These are phyloP conservation scores for Crambe crambe DNA, from an alignment of 37 sponge, comb jelly and placozoan species.

Conservation along the genomic window DNA sequence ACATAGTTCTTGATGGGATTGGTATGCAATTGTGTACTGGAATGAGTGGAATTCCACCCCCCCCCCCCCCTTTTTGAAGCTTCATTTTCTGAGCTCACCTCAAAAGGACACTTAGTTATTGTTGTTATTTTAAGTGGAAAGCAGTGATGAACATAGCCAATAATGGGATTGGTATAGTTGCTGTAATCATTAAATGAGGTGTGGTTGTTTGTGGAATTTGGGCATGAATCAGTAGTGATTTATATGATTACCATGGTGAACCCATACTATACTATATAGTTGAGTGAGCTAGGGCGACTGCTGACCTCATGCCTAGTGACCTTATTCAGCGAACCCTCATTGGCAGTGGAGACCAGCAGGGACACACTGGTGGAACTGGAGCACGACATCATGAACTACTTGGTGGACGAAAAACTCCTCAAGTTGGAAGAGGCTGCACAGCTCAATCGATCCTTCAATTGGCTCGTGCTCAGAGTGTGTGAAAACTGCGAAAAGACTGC, in stretches of 20 bases:
- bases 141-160: not conserved
- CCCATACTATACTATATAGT: slow-evolving; percentile 13
- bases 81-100: not conserved
- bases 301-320: slow-evolving; percentile 41
- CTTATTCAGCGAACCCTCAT: slow-evolving; percentile 32
- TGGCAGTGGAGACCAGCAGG: slow-evolving; percentile 42
- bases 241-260: not conserved
- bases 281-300: slow-evolving; percentile 27
- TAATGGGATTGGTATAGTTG: no score
- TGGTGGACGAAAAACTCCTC: slow-evolving; percentile 67
- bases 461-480: slow-evolving; percentile 61
- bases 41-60: no score
- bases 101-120: no score
- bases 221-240: no score
- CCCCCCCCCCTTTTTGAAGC: slow-evolving; percentile 1
- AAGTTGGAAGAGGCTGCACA: slow-evolving; percentile 71
- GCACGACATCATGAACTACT: slow-evolving; percentile 58
- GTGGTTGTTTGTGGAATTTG: no score
- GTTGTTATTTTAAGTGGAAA: no score
- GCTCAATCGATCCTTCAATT: slow-evolving; percentile 67
- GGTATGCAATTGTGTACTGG: no score
- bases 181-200: no score
- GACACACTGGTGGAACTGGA: slow-evolving; percentile 66
- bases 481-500: slow-evolving; percentile 66
- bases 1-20: no score